A percentile compares a stretch with the other conserved stretches of the same genome.
Conservation (phyloP, 2,113 vertebrate genomes). For the Lethenteron reissneri region DNA sequence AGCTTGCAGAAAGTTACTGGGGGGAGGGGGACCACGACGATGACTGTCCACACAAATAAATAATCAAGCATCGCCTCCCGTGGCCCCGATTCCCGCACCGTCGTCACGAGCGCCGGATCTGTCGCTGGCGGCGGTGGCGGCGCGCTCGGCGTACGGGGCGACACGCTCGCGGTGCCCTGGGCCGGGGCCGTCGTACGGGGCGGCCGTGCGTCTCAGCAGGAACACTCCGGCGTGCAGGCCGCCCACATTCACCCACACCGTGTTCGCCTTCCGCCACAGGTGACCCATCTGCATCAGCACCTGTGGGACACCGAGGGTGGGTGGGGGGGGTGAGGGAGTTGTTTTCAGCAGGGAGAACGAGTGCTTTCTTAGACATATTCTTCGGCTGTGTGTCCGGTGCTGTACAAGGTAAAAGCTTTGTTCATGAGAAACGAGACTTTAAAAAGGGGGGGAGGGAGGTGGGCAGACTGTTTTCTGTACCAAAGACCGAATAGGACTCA, state of each 20-base stretch:
- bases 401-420: background rate
- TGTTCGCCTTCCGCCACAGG: slow-evolving; percentile 56
- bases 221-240: slow-evolving; percentile 82
- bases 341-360: background rate
- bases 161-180: too few species aligned
- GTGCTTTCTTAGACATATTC: background rate
- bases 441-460: background rate
- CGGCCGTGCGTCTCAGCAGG: slow-evolving; percentile 45
- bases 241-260: slow-evolving; percentile 84
- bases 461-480: background rate
- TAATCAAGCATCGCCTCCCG: too few species aligned
- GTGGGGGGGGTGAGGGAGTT: background rate
- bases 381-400: background rate
- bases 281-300: slow-evolving; percentile 55
- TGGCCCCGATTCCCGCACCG: too few species aligned
- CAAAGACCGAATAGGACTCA: background rate
- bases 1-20: too few species aligned
- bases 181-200: slow-evolving; percentile 16
- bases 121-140: too few species aligned
- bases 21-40: too few species aligned
- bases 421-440: background rate
- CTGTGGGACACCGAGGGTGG: slow-evolving; percentile 21
- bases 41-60: too few species aligned
- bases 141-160: too few species aligned
- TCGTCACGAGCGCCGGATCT: too few species aligned